These are phyloP conservation scores for Mya arenaria DNA, from an alignment of 1,140 invertebrate species.

Conservation along the genomic window DNA sequence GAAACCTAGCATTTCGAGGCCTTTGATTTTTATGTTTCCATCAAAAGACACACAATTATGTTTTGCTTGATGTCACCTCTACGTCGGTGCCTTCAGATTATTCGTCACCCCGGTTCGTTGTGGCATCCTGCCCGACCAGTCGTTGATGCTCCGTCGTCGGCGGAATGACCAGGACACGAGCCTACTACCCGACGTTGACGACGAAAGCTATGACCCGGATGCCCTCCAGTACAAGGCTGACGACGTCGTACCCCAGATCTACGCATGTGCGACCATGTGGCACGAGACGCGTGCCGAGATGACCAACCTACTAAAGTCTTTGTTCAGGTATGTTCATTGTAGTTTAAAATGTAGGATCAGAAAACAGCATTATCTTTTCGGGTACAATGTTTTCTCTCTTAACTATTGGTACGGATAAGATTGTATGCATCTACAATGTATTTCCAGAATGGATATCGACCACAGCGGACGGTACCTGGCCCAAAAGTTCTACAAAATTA, in stretches of 20 bases:
- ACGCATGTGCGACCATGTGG: constrained; percentile 80
- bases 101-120: constrained; percentile 98
- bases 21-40: too few species aligned
- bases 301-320: constrained; percentile 84
- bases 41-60: too few species aligned
- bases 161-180: constrained; percentile 89
- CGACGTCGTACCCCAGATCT: constrained; percentile 73
- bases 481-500: constrained; percentile 94
- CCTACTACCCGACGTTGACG: constrained; percentile 52
- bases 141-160: constrained; percentile 94
- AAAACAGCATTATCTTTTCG: too few species aligned
- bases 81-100: too few species aligned
- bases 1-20: too few species aligned
- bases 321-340: too few species aligned
- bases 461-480: constrained; percentile 83
- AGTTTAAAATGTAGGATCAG: too few species aligned
- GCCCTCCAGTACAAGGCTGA: constrained; percentile 60
- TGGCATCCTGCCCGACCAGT: constrained; percentile 96
- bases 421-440: background rate
- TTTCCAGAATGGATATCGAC: constrained; percentile 81
- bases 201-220: constrained; percentile 38
- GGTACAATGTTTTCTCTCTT: too few species aligned
- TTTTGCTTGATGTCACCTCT: too few species aligned
- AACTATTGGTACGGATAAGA: too few species aligned
- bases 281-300: constrained; percentile 79